Conservation (phyloP, 2,113 vertebrate species). For the Symphodus melops region DNA sequence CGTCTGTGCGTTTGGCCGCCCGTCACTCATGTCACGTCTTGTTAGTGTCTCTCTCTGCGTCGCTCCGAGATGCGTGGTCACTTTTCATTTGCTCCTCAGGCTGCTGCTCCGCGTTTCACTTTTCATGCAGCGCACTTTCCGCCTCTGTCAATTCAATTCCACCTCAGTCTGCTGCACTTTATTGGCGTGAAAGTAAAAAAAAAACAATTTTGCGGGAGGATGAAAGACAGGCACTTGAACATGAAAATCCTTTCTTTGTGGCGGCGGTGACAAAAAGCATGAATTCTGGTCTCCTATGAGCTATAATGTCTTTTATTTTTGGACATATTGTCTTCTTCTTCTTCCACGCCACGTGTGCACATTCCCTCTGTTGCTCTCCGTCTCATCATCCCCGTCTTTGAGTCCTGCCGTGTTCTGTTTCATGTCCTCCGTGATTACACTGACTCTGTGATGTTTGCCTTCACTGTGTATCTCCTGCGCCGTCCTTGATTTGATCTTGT, state of each 20-base stretch:
- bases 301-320: neutral
- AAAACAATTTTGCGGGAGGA: slow-evolving; percentile 6
- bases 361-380: neutral
- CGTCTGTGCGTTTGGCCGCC: slow-evolving; percentile 31
- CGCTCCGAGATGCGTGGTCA: slow-evolving; percentile 47
- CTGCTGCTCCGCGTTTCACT: slow-evolving; percentile 21
- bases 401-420: slow-evolving; percentile 30
- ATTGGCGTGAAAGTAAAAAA: slow-evolving; percentile 27
- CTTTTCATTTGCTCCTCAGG: slow-evolving; percentile 59
- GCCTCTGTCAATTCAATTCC: slow-evolving; percentile 37
- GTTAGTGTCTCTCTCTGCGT: slow-evolving; percentile 37
- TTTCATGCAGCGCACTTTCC: slow-evolving; percentile 28
- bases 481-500: slow-evolving; percentile 54
- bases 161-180: slow-evolving; percentile 12
- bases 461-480: slow-evolving; percentile 24
- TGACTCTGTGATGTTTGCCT: slow-evolving; percentile 33
- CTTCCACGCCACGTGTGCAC: too few relatives aligned
- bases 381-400: slow-evolving; percentile 1
- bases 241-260: slow-evolving; percentile 5
- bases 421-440: slow-evolving; percentile 10
- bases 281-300: neutral
- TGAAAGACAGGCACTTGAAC: slow-evolving; percentile 30
- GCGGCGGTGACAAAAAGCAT: neutral
- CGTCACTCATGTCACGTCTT: slow-evolving; percentile 38
- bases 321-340: too few relatives aligned